phyloP scores from a whole-genome alignment of 2,797 vertebrate species.

The Pteropus rufus region DNA sequence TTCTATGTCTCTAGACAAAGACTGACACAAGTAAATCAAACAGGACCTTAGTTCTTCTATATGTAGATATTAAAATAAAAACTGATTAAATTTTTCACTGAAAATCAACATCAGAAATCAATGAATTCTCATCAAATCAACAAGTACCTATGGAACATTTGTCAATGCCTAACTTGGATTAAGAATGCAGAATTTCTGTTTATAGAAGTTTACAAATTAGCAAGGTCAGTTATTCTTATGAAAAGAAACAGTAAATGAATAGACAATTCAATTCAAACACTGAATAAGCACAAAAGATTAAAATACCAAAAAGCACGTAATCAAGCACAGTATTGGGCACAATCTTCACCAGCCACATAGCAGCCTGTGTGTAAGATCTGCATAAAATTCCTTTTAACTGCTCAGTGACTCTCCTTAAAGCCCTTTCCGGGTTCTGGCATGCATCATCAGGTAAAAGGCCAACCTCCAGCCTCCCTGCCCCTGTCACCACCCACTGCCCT shows the following conservation, averaged over 20 bases:
- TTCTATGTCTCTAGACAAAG: neutral
- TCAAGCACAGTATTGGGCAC: neutral
- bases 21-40: neutral
- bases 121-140: neutral
- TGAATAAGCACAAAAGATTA: constrained; percentile 4
- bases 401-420: neutral
- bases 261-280: neutral
- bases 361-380: neutral
- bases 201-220: neutral
- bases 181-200: neutral
- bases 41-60: neutral
- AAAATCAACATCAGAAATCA: constrained; percentile 37
- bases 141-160: neutral
- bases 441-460: neutral
- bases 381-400: neutral
- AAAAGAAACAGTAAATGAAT: neutral
- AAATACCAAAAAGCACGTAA: neutral
- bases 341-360: neutral
- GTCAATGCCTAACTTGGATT: neutral
- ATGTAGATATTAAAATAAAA: neutral
- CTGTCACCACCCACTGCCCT: neutral
- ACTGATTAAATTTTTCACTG: neutral
- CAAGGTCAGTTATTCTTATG: neutral
- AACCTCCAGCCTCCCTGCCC: neutral
- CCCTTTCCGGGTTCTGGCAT: neutral